Evolutionary conservation across 2,797 vertebrate species (phyloP), one percentile per base, ranked within the genome.

Genomic region (Amphiprion clarkii): DNA sequence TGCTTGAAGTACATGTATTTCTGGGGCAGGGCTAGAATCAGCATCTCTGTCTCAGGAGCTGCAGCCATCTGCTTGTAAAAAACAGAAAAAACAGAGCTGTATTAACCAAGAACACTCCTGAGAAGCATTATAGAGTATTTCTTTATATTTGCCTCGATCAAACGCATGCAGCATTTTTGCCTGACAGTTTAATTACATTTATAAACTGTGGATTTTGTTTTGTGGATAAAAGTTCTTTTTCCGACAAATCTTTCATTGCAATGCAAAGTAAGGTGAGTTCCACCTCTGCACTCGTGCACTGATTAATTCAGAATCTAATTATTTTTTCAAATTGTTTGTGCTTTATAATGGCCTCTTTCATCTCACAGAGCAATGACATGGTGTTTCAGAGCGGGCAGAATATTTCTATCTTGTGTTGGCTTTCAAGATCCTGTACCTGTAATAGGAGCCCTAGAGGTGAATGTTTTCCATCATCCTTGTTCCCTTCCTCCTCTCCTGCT

Each of bases 21-120:
- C 72, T 66, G 44, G 68, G 42, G 33, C 48, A 73, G 58, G 16
- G 51, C 68, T 82, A 1, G 46, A 78, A 80, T 71, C 58, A 63
- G 36, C 76, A 71, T 65, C 67, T 61, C 55, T 78, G 56, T 61
- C 71, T 74, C 72, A 19, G 31, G 83, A 65, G 60, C 58, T 70
- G 13, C 29, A 66, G 27, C 71, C 88, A 85, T 91, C 86, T 90
- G 83, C 63, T 90, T 40, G 21, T 36, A 61, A 46, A 72, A 58
- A 23, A 23, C 23, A 23, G 23, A 39, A 33, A 23, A 6, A 44
- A 52, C n/a, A 52, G 40, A 59, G 27, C 19, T 36, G 56, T 76
- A 80, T 85, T 67, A 66, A 56, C 85, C 74, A 78, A 63, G 56
- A 78, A 25, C 60, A 44, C 19, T 79, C 61, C 16, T 55, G 54